phyloP scores from a whole-genome alignment of 1,140 invertebrate genomes.

The Drosophila tristis region DNA sequence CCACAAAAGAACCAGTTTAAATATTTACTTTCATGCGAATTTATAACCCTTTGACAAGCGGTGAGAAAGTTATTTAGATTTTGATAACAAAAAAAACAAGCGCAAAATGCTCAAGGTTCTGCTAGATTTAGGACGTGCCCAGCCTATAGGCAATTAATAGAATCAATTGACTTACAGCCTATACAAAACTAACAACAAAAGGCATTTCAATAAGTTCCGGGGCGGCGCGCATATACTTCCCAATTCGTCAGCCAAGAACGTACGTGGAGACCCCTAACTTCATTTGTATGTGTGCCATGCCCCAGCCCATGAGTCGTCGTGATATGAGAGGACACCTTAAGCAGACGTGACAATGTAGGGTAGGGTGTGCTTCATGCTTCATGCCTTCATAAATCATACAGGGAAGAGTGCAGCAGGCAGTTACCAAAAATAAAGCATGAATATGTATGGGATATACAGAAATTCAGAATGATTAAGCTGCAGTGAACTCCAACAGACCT shows the following conservation, averaged over 20 bases:
- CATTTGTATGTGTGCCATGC: conserved; percentile 47
- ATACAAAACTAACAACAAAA: conserved; percentile 19
- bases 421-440: too few species aligned
- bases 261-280: conserved; percentile 15
- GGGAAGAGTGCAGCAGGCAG: too few species aligned
- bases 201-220: conserved; percentile 54
- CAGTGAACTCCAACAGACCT: too few species aligned
- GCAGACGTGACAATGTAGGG: conserved; percentile 35
- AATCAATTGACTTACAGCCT: conserved; percentile 36
- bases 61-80: conserved; percentile 39
- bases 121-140: neutral
- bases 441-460: too few species aligned
- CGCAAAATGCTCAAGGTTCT: too few species aligned
- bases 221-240: conserved; percentile 52
- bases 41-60: conserved; percentile 44
- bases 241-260: conserved; percentile 59
- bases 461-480: too few species aligned
- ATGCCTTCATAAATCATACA: conserved; percentile 7
- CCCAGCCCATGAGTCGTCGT: conserved; percentile 3
- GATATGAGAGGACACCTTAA: conserved; percentile 40
- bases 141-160: conserved; percentile 17
- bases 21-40: conserved; percentile 26
- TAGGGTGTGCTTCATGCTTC: conserved; percentile 8
- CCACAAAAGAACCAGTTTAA: conserved; percentile 43
- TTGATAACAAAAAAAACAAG: too few species aligned